phyloP scores from a whole-genome alignment of 2,113 vertebrate genomes.

The Crotalus helleri region DNA sequence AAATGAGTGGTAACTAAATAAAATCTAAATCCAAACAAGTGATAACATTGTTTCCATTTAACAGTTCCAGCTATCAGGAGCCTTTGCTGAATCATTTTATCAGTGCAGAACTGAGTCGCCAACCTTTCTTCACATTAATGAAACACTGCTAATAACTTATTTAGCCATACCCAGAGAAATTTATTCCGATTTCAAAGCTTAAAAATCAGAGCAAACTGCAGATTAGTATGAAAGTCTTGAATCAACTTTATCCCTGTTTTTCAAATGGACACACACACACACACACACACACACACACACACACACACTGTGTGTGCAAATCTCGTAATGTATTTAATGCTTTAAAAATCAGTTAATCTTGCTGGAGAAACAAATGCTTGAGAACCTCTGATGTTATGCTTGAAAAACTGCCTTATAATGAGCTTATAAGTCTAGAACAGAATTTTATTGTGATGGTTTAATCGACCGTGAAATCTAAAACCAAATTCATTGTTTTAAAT shows the following conservation, averaged over 20 bases:
- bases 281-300: too few relatives aligned
- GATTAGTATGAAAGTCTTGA: background rate
- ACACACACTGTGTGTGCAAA: background rate
- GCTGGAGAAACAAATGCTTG: background rate
- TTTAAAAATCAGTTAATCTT: constrained; percentile 33
- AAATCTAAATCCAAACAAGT: background rate
- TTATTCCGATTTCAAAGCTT: background rate
- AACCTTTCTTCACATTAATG: background rate
- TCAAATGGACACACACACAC: background rate
- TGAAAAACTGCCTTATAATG: constrained; percentile 12
- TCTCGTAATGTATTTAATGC: constrained; percentile 18
- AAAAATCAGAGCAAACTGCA: background rate
- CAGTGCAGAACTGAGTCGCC: background rate
- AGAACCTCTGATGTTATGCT: background rate
- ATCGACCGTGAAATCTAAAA: constrained; percentile 32
- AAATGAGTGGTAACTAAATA: background rate
- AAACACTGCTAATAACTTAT: background rate
- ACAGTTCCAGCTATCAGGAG: background rate
- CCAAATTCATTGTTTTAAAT: constrained; percentile 38
- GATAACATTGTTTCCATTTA: background rate
- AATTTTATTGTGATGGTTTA: constrained; percentile 28
- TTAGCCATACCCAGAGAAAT: background rate
- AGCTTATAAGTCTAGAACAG: constrained; percentile 10
- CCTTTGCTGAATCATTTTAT: background rate
- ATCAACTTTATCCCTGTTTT: background rate